Evolutionary conservation across 2,888 invertebrate genomes (phyloP).

Genomic region (Thera britannica): DNA sequence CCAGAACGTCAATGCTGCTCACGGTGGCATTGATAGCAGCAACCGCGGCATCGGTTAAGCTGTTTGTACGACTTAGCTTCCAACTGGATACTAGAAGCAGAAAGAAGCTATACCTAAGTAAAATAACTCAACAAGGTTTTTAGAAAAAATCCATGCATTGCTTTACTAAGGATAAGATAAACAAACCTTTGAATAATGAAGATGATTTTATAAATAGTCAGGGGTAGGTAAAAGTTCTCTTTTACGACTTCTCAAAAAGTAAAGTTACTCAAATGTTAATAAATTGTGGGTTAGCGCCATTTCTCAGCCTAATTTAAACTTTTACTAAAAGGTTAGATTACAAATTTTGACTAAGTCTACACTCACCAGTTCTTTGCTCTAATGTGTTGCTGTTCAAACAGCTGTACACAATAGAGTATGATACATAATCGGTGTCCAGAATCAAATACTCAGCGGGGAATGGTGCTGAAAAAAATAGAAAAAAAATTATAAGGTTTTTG

Average conservation of each 20-base stretch:
- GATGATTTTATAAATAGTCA: no score
- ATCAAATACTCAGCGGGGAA: constrained; percentile 81
- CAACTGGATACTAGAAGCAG: constrained; percentile 67
- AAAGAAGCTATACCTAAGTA: not conserved
- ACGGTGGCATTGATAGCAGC: constrained; percentile 52
- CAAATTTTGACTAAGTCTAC: not conserved
- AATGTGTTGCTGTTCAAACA: constrained; percentile 70
- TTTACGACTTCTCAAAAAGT: no score
- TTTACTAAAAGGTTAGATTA: no score
- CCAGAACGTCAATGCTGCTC: constrained; percentile 51
- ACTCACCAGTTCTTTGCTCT: constrained; percentile 60
- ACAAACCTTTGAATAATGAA: no score
- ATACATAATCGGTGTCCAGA: constrained; percentile 86
- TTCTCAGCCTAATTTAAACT: no score
- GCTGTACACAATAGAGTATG: constrained; percentile 86
- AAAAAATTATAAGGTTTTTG: no score
- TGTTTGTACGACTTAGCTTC: constrained; percentile 63
- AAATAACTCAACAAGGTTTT: no score
- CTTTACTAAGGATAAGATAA: no score
- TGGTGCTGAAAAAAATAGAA: constrained; percentile 25
- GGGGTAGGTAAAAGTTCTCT: no score
- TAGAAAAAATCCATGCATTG: no score
- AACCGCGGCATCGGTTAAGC: constrained; percentile 45
- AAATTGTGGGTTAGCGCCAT: no score
- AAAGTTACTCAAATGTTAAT: no score